Conservation (phyloP, 2,888 invertebrate genomes). For the Pseudococcus viburni region DNA sequence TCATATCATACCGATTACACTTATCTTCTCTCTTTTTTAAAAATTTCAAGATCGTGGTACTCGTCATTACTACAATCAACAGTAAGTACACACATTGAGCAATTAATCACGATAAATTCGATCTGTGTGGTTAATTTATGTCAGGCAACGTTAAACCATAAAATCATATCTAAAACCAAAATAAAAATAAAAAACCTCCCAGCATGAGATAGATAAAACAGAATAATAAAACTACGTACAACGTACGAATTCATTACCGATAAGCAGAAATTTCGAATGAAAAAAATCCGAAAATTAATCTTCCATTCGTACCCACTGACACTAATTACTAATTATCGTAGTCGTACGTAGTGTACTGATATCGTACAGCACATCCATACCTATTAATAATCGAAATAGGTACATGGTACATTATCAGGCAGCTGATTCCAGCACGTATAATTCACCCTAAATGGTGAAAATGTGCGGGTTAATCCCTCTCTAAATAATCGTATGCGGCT, state of each 20-base stretch:
- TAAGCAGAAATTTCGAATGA: neutral
- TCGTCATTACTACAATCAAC: too few species aligned
- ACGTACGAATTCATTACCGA: neutral
- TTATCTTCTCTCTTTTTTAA: too few species aligned
- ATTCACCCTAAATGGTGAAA: constrained; percentile 39
- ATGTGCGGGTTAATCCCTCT: constrained; percentile 46
- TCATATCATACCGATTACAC: too few species aligned
- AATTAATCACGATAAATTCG: too few species aligned
- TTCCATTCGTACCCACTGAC: neutral
- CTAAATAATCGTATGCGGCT: constrained; percentile 18
- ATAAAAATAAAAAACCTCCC: too few species aligned
- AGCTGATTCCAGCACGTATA: neutral
- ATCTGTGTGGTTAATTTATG: too few species aligned
- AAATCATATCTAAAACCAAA: too few species aligned
- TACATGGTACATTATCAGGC: neutral
- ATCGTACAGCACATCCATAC: neutral
- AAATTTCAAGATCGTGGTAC: too few species aligned
- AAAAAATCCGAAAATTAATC: neutral
- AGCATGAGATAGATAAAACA: too few species aligned
- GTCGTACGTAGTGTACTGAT: neutral
- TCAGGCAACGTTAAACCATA: too few species aligned
- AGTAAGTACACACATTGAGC: too few species aligned
- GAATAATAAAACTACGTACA: too few species aligned
- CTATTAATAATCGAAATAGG: neutral
- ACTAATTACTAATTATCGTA: constrained; percentile 39